A percentile compares a stretch with the other conserved stretches of the same genome.
Evolutionary conservation across 1,140 invertebrate species (phyloP).

Genomic region (Cephus cinctus): DNA sequence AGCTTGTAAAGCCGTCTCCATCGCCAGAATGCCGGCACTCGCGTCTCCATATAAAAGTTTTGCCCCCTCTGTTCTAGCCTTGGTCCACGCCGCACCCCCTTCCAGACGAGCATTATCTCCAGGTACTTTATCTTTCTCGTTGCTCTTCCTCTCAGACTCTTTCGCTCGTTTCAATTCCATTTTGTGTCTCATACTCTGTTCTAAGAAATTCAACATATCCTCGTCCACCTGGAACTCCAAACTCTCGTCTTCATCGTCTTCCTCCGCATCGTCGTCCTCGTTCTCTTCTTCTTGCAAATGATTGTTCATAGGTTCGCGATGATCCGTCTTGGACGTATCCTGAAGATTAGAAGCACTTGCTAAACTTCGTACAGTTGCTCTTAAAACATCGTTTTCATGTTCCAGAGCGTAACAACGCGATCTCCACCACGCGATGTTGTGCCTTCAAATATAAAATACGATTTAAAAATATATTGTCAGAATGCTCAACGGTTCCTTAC

Average conservation of each 20-base stretch:
- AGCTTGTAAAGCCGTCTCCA: constrained; percentile 72
- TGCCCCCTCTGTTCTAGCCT: constrained; percentile 44
- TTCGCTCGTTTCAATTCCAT: constrained; percentile 52
- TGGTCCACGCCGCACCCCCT: constrained; percentile 25
- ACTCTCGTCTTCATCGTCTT: constrained; percentile 35
- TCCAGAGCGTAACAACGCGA: constrained; percentile 64
- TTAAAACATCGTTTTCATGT: constrained; percentile 64
- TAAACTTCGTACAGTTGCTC: constrained; percentile 47
- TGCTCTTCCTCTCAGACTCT: constrained; percentile 30
- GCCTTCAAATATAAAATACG: constrained; percentile 33
- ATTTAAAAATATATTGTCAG: constrained; percentile 2
- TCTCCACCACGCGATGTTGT: constrained; percentile 64
- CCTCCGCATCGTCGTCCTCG: constrained; percentile 20
- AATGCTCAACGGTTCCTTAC: not conserved
- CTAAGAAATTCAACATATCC: constrained; percentile 66
- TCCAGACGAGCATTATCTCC: constrained; percentile 3
- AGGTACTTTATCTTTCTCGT: constrained; percentile 25
- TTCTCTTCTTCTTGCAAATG: constrained; percentile 13
- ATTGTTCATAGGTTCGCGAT: constrained; percentile 9
- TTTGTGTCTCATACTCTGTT: constrained; percentile 60
- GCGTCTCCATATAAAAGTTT: constrained; percentile 61
- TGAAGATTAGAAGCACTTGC: constrained; percentile 21
- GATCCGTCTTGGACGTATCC: not conserved
- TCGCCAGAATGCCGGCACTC: constrained; percentile 68
- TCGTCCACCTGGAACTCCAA: constrained; percentile 63